Base-by-base conservation (phyloP, 1,140 invertebrate species). In the Arctopsyche grandis region DNA sequence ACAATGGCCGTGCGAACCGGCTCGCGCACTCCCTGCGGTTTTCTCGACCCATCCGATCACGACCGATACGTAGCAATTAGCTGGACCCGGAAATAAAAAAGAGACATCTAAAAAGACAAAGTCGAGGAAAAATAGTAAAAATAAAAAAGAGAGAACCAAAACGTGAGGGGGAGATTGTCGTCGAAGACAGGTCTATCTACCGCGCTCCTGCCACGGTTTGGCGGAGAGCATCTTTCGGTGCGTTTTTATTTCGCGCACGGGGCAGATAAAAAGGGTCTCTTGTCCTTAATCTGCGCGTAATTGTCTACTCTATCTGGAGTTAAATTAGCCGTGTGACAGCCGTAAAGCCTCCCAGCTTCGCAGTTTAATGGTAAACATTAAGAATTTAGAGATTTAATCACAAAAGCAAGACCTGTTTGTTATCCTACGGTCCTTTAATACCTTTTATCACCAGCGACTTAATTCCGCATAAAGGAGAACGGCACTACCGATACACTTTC, bases 251-350 rank as follows among this genome's bases (percentile, higher is more conserved):
- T 66, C 63, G 63, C 63, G 63, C 63, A 26, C 63, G 10, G 63
- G 48, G 44, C 66, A 74, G 74, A 75, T 76, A 76, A 79, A 79
- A 70, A 75, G 16, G 48, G 29, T 66, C 66, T 66, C 46, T 46
- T 60, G 21, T 56, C 69, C 43, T 69, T 78, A 78, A 81, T 78
- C 76, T 75, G n/a, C 43, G 48, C 48, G 29, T 77, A 80, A 77
- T 73, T 77, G 76, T 79, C 75, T 60, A 52, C 69, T 71, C 70
- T 74, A 78, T 80, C 75, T 70, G 12, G 75, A 69, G 76, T 81
- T 81, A 81, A 81, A 78, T 81, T 81, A 81, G 77, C 75, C 76
- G 69, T 81, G 71, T 60, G 75, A 78, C 79, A 78, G 46, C 70
- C 73, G 76, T 77, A 77, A 76, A 77, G 76, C 76, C 73, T 48